phyloP scores from a whole-genome alignment of 1,140 invertebrate genomes.

The Meteorus sp. region DNA sequence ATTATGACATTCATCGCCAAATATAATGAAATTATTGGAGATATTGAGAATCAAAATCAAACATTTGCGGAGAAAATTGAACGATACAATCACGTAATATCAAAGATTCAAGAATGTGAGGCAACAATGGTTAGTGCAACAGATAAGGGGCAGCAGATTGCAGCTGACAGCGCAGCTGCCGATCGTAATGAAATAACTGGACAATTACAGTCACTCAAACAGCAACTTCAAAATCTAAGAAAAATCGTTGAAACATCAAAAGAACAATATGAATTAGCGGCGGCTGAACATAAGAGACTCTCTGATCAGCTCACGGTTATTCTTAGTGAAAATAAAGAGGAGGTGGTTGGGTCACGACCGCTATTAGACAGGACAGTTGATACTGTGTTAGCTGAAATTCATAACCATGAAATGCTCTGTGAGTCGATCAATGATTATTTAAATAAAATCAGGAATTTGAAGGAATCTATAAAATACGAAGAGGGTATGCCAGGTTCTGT shows the following conservation, averaged over 20 bases:
- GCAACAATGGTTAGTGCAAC: slow-evolving; percentile 81
- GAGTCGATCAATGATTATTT: slow-evolving; percentile 73
- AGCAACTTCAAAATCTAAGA: slow-evolving; percentile 77
- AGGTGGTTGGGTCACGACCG: slow-evolving; percentile 78
- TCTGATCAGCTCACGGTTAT: slow-evolving; percentile 78
- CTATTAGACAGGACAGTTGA: slow-evolving; percentile 75
- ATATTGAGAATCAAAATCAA: slow-evolving; percentile 79
- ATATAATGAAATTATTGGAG: slow-evolving; percentile 81
- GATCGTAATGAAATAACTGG: slow-evolving; percentile 87
- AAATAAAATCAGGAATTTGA: slow-evolving; percentile 69
- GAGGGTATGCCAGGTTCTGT: slow-evolving; percentile 77
- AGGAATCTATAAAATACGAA: slow-evolving; percentile 71
- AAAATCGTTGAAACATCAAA: slow-evolving; percentile 81
- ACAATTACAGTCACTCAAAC: slow-evolving; percentile 83
- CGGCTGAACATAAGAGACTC: slow-evolving; percentile 84
- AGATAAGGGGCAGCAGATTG: slow-evolving; percentile 91
- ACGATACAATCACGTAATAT: slow-evolving; percentile 81
- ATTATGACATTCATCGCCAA: slow-evolving; percentile 85
- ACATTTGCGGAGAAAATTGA: slow-evolving; percentile 86
- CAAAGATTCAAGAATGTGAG: slow-evolving; percentile 86
- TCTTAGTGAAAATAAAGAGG: slow-evolving; percentile 82
- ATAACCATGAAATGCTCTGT: slow-evolving; percentile 74
- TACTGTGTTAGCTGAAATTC: slow-evolving; percentile 79
- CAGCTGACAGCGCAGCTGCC: slow-evolving; percentile 80
- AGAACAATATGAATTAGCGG: slow-evolving; percentile 82